Percentiles rank a stretch among this genome's conserved stretches.
Evolutionary conservation across 2,888 invertebrate species (phyloP).

Genomic region (Drosophila maculinotata): DNA sequence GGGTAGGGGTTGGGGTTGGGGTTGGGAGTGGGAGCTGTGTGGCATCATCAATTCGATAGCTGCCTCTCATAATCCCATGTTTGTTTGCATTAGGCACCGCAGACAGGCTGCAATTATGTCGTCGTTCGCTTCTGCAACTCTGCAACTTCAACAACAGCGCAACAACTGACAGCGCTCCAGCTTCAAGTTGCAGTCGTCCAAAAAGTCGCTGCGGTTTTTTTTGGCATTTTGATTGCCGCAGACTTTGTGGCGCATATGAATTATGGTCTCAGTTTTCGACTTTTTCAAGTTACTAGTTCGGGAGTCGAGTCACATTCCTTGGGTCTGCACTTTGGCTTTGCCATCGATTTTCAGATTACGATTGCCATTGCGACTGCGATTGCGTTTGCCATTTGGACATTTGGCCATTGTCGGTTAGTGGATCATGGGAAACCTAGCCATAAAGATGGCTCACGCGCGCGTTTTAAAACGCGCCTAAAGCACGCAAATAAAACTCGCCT

Average conservation of each 20-base stretch:
- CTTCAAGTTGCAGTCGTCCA: constrained; percentile 40
- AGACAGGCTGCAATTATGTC: constrained; percentile 80
- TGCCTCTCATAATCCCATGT: constrained; percentile 77
- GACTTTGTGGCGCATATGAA: constrained; percentile 84
- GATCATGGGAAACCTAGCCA: constrained; percentile 70
- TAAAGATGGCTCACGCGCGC: constrained; percentile 18
- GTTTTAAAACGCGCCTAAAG: constrained; percentile 54
- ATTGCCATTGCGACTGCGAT: constrained; percentile 35
- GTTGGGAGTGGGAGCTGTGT: too few relatives aligned
- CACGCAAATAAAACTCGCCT: constrained; percentile 37
- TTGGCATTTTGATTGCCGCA: constrained; percentile 79
- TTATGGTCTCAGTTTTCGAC: constrained; percentile 64
- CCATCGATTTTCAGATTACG: constrained; percentile 37
- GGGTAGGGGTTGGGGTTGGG: too few relatives aligned
- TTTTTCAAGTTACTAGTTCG: constrained; percentile 36
- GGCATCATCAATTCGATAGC: constrained; percentile 56
- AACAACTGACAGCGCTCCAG: constrained; percentile 45
- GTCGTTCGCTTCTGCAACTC: constrained; percentile 66
- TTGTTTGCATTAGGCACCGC: constrained; percentile 79
- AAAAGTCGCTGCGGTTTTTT: constrained; percentile 40
- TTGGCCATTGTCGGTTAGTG: constrained; percentile 70
- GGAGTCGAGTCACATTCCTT: constrained; percentile 73
- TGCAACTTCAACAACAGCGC: constrained; percentile 16
- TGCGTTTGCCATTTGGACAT: constrained; percentile 47
- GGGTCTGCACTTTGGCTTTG: constrained; percentile 73